Conservation (phyloP, 1,140 invertebrate genomes). For the Sinella curviseta region DNA sequence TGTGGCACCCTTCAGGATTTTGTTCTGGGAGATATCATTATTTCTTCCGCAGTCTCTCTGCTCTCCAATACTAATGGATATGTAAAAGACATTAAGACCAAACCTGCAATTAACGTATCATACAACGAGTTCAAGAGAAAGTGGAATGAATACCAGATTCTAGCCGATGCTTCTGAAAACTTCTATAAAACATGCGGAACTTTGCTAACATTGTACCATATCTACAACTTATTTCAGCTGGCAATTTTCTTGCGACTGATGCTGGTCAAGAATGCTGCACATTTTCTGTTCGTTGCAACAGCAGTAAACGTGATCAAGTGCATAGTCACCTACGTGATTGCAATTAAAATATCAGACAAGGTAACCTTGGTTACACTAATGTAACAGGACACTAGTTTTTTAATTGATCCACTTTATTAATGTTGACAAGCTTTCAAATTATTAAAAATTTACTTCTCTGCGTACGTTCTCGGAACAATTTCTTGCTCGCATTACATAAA, state of each 20-base stretch:
- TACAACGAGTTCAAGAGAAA: not conserved
- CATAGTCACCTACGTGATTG: not conserved
- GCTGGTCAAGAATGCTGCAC: not conserved
- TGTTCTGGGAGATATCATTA: not conserved
- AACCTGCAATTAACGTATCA: not conserved
- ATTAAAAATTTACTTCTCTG: too few species aligned
- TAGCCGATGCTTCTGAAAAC: not conserved
- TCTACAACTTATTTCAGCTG: not conserved
- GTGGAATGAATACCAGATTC: not conserved
- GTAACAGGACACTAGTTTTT: too few species aligned
- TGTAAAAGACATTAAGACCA: not conserved
- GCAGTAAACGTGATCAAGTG: not conserved
- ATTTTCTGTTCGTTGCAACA: not conserved
- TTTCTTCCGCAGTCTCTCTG: not conserved
- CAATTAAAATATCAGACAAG: not conserved
- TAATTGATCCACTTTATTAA: too few species aligned
- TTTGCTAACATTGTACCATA: not conserved
- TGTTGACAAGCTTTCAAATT: too few species aligned
- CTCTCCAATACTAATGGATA: not conserved
- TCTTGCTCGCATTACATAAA: too few species aligned
- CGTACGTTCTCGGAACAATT: too few species aligned
- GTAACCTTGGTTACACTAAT: too few species aligned
- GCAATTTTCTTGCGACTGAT: not conserved
- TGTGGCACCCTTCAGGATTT: not conserved
- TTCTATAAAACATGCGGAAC: not conserved